Evolutionary conservation across 2,113 vertebrate species (phyloP).

Genomic region (Castor canadensis): DNA sequence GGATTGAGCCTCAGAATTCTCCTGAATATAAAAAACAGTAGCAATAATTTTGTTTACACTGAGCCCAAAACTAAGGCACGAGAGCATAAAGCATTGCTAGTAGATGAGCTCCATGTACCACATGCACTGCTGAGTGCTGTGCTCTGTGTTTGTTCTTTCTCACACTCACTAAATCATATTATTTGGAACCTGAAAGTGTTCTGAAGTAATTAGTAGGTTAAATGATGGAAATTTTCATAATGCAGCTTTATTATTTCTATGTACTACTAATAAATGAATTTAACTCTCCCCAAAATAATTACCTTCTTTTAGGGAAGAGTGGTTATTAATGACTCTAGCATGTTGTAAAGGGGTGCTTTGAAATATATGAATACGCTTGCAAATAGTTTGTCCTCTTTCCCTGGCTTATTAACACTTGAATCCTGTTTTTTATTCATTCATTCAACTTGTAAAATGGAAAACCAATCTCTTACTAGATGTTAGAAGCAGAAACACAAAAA

Average conservation of each 20-base stretch:
- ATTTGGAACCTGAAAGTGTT: not conserved
- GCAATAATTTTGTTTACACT: not conserved
- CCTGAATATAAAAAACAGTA: not conserved
- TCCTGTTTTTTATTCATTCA: not conserved
- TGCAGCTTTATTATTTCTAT: constrained; percentile 2
- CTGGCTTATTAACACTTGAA: not conserved
- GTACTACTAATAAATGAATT: not conserved
- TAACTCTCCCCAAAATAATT: too few species aligned
- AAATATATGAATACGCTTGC: not conserved
- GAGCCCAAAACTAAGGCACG: not conserved
- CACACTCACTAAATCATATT: not conserved
- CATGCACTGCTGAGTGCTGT: accelerated
- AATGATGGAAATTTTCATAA: not conserved
- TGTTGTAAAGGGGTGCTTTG: not conserved
- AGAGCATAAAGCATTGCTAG: not conserved
- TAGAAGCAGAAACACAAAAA: not conserved
- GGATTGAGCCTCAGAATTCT: not conserved
- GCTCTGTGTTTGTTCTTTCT: not conserved
- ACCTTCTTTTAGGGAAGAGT: not conserved
- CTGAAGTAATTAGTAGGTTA: not conserved
- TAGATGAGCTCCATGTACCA: not conserved
- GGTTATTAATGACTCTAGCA: constrained; percentile 38
- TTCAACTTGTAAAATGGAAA: not conserved
- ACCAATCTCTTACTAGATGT: not conserved
- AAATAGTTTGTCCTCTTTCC: not conserved